These are phyloP conservation scores for Actinia tenebrosa DNA, from an alignment of 64 coral and sea anemone species.

Conservation along the genomic window DNA sequence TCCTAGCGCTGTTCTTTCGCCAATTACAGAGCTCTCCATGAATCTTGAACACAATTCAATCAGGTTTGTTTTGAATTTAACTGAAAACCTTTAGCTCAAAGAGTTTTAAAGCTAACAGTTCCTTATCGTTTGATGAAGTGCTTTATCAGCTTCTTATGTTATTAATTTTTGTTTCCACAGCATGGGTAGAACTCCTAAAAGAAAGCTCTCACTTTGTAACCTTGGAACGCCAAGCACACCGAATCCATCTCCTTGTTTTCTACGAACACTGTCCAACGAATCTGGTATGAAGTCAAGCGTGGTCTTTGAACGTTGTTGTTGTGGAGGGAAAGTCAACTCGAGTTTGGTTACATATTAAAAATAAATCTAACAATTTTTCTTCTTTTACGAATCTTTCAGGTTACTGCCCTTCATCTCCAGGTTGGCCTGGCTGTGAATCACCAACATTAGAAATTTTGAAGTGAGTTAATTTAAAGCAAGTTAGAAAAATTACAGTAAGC, in stretches of 20 bases:
- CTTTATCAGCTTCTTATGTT: not conserved
- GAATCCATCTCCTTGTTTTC: slow-evolving; percentile 44
- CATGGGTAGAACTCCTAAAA: slow-evolving; percentile 81
- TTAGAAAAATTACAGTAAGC: too few relatives aligned
- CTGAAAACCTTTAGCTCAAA: not conserved
- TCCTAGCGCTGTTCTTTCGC: slow-evolving; percentile 78
- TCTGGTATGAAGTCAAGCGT: slow-evolving; percentile 57
- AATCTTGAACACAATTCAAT: slow-evolving; percentile 82
- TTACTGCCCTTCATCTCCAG: slow-evolving; percentile 66
- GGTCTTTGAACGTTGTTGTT: not conserved
- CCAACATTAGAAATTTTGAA: slow-evolving; percentile 77
- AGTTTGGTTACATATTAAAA: not conserved
- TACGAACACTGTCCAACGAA: slow-evolving; percentile 83
- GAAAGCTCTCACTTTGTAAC: slow-evolving; percentile 75
- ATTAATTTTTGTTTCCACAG: slow-evolving; percentile 40
- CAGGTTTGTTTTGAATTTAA: slow-evolving; percentile 8
- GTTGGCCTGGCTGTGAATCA: slow-evolving; percentile 53
- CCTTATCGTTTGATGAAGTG: not conserved
- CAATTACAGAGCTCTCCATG: slow-evolving; percentile 76
- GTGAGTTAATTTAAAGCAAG: slow-evolving; percentile 38
- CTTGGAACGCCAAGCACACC: slow-evolving; percentile 39
- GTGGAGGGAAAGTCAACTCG: not conserved
- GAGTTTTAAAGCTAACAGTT: not conserved
- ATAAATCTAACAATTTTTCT: not conserved
- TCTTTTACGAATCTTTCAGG: slow-evolving; percentile 37